Base-by-base conservation (phyloP, 2,888 invertebrate species). In the Tenthredo notha region DNA sequence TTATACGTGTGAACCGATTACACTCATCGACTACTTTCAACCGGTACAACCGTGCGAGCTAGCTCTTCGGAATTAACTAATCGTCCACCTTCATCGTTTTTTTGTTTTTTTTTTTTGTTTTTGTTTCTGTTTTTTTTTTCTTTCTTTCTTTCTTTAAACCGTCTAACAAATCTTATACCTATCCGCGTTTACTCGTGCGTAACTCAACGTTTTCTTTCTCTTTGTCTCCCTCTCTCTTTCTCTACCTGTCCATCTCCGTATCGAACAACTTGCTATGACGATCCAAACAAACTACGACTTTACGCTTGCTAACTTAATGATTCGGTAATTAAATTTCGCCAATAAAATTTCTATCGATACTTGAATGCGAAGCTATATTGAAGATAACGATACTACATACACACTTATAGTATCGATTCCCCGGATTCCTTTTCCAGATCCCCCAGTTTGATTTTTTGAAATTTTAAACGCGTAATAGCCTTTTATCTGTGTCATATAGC, bases 1-100 rank as follows among this genome's bases (percentile, higher is more conserved):
- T 80, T 40, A 54, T 50, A 61, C 80, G 80, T 80, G 80, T 80
- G 80, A 80, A 80, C 80, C n/a, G 80, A 80, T 80, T 65, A 80
- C 15, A 80, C 80, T 37, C 58, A 10, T 29, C 80, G 58, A 37
- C 33, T 18, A 25, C 40, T 67, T 67, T 67, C 67, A 33, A 67
- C 67, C 67, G 67, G 67, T 67, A 67, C 29, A 18, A 25, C 67
- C 67, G 67, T 67, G 18, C 67, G 67, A 67, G 67, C 33, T 67
- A 33, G 67, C 18, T 67, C 33, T 77, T 77, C 29, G 47, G 25
- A 54, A 77, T 77, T 43, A 54, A 47, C 77, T 77, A 77, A 77
- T 77, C 77, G 77, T 43, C 77, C n/a, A 29, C 18, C n/a, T 54
- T n/a, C n/a, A n/a, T 54, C 7, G 50, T 50, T 18, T 2, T n/a